phyloP scores from a whole-genome alignment of 2,888 invertebrate species.

The Agonopterix heracliana region DNA sequence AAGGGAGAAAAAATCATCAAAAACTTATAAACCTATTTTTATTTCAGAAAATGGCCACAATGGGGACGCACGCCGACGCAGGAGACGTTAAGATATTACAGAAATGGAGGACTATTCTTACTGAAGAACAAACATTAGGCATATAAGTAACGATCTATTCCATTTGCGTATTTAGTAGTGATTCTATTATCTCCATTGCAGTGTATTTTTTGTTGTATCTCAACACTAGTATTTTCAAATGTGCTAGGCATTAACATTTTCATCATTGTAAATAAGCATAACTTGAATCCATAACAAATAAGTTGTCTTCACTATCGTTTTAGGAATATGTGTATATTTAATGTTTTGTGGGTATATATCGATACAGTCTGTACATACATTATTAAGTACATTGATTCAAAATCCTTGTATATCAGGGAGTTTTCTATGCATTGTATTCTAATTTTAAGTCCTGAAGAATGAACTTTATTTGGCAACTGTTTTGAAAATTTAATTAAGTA shows the following conservation, averaged over 20 bases:
- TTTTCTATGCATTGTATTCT: too few relatives aligned
- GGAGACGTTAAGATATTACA: slow-evolving; percentile 51
- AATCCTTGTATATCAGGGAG: too few relatives aligned
- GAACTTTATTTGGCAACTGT: too few relatives aligned
- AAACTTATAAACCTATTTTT: slow-evolving; percentile 21
- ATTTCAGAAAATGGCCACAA: slow-evolving; percentile 69
- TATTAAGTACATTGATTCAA: too few relatives aligned
- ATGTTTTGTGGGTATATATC: too few relatives aligned
- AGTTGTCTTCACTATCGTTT: too few relatives aligned
- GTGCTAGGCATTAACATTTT: background rate
- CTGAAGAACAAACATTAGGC: slow-evolving; percentile 20
- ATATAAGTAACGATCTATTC: slow-evolving; percentile 32
- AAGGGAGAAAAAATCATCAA: too few relatives aligned
- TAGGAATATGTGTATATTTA: too few relatives aligned
- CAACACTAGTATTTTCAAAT: background rate
- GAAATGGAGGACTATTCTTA: slow-evolving; percentile 10
- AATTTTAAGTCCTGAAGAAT: too few relatives aligned
- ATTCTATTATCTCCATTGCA: background rate
- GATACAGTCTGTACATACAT: too few relatives aligned
- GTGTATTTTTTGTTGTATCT: background rate
- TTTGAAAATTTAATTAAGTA: too few relatives aligned
- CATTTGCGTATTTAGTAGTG: slow-evolving; percentile 33
- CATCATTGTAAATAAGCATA: background rate
- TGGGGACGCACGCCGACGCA: slow-evolving; percentile 67
- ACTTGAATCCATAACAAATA: too few relatives aligned